Evolutionary conservation across 2,113 vertebrate species (phyloP).

Genomic region (Gadus chalcogrammus): DNA sequence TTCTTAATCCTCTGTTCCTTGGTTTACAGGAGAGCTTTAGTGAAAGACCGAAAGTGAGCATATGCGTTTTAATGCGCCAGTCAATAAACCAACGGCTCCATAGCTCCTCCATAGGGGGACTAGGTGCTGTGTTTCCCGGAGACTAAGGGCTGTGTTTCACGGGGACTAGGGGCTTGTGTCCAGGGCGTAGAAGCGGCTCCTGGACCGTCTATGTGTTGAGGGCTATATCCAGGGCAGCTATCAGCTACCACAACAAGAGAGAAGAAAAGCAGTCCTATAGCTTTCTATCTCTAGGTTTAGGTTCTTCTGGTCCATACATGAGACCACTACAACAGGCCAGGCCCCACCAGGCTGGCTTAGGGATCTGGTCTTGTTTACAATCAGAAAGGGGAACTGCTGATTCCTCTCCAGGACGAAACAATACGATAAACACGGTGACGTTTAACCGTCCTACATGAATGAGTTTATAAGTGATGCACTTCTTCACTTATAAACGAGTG

Average conservation of each 20-base stretch:
- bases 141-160: too few species aligned
- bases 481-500: too few species aligned
- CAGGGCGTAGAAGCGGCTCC: constrained; percentile 37
- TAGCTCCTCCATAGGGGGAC: too few species aligned
- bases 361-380: constrained; percentile 8
- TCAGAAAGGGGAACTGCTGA: constrained; percentile 31
- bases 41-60: too few species aligned
- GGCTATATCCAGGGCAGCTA: constrained; percentile 1
- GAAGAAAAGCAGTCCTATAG: not conserved
- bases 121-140: too few species aligned
- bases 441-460: too few species aligned
- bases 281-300: too few species aligned
- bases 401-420: not conserved
- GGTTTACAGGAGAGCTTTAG: not conserved
- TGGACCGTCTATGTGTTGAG: constrained; percentile 1
- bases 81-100: too few species aligned
- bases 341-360: not conserved
- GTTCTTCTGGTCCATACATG: not conserved
- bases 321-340: not conserved
- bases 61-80: too few species aligned
- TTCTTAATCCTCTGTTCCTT: constrained; percentile 15
- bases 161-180: not conserved
- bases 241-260: constrained; percentile 11
- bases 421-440: too few species aligned
- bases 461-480: too few species aligned